Evolutionary conservation across 2,888 invertebrate genomes (phyloP), one percentile per base, ranked within the genome.

Genomic region (Nematopogon swammerdamellus): DNA sequence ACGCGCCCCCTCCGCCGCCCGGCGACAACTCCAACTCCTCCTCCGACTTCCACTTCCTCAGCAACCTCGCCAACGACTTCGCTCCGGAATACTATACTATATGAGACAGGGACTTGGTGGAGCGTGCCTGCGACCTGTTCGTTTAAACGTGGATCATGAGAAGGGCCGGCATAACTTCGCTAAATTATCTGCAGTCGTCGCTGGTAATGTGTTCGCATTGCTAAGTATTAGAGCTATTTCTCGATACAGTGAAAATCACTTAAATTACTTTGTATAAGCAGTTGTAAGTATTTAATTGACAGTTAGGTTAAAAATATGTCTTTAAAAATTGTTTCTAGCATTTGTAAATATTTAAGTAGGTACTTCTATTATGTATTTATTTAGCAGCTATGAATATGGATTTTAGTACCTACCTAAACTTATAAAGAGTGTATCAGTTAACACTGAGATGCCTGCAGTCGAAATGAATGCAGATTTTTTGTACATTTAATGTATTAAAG

Each of bases 1-100:
- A 82, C 61, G 73, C 79, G 50, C 65, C 82, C 4, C 74, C 49
- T 16, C 58, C 62, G 45, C 53, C 79, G 36, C 56, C 59, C 49
- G 86, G 89, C 47, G 92, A 92, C 61, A 92, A 92, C 72, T 92
- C 91, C 59, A 93, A 92, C 68, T 92, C 91, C 66, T 93, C 93
- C n/a, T 92, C 94, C 25, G 95, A 95, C 72, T 95, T 95, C 73
- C 95, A 95, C 71, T 95, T 95, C 69, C 83, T 95, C 55, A 92
- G 93, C 73, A 95, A 92, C 68, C 81, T 95, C 63, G 92, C 94
- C 55, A 95, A 93, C 68, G 95, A 95, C 68, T 95, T 94, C 68
- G 92, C 91, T 18, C 94, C 94, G 8, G 95, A 95, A 70, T 95
- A 95, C 70, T 95, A 95, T 70, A 80, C 80, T 67, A 81, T 81